These are phyloP conservation scores for Epinotia ramella DNA, from an alignment of 2,888 invertebrate genomes.

Conservation along the genomic window DNA sequence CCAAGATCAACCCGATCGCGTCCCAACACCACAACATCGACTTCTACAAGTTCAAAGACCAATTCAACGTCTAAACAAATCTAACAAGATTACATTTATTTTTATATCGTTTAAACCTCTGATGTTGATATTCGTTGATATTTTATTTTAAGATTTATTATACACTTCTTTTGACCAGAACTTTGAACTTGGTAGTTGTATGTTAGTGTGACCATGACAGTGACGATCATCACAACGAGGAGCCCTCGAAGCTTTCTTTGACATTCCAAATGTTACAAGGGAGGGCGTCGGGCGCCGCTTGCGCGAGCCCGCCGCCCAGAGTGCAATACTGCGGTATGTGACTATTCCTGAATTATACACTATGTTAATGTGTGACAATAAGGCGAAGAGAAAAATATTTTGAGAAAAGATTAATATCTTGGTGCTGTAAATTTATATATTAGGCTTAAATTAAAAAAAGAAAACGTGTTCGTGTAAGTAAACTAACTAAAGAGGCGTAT, in stretches of 20 bases:
- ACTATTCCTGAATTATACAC: slow-evolving; percentile 80
- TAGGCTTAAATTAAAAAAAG: slow-evolving; percentile 82
- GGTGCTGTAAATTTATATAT: slow-evolving; percentile 86
- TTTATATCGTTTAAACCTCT: slow-evolving; percentile 51
- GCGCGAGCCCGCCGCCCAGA: slow-evolving; percentile 56
- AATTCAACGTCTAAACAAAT: slow-evolving; percentile 77
- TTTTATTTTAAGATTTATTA: slow-evolving; percentile 57
- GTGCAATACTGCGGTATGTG: slow-evolving; percentile 82
- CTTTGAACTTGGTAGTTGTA: slow-evolving; percentile 73
- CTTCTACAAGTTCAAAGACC: slow-evolving; percentile 85
- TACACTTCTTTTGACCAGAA: slow-evolving; percentile 58
- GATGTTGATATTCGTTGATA: slow-evolving; percentile 49
- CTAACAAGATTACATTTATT: slow-evolving; percentile 60
- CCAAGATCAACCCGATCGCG: slow-evolving; percentile 67
- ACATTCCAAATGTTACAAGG: slow-evolving; percentile 68
- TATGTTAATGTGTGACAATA: slow-evolving; percentile 84
- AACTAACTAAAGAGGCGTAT: slow-evolving; percentile 81
- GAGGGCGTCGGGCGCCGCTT: slow-evolving; percentile 55
- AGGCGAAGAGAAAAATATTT: slow-evolving; percentile 83
- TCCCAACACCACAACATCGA: slow-evolving; percentile 78
- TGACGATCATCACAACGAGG: slow-evolving; percentile 56
- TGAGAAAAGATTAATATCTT: slow-evolving; percentile 84
- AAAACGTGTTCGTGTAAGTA: slow-evolving; percentile 81
- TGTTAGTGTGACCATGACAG: slow-evolving; percentile 54
- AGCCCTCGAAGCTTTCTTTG: slow-evolving; percentile 52